phyloP scores from a whole-genome alignment of 2,888 invertebrate species.

The Drymonia ruficornis region DNA sequence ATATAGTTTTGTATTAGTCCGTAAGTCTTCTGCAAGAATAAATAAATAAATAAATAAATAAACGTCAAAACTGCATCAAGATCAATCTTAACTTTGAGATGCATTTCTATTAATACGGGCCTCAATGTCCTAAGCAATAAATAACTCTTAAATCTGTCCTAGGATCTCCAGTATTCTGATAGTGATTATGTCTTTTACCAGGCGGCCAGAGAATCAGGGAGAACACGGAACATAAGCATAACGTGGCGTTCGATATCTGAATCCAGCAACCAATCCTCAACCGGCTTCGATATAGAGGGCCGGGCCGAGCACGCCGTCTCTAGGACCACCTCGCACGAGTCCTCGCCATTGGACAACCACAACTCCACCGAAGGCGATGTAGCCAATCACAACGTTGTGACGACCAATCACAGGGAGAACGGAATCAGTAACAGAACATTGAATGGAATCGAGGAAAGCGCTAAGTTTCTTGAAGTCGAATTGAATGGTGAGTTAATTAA shows the following conservation, averaged over 20 bases:
- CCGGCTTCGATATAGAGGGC: slow-evolving; percentile 62
- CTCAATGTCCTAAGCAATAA: no score
- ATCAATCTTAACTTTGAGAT: no score
- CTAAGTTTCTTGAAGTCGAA: slow-evolving; percentile 75
- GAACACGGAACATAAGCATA: slow-evolving; percentile 75
- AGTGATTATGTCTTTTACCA: slow-evolving; percentile 25
- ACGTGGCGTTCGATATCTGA: slow-evolving; percentile 81
- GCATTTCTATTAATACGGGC: no score
- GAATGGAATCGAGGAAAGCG: slow-evolving; percentile 58
- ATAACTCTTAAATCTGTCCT: no score
- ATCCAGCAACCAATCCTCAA: slow-evolving; percentile 77
- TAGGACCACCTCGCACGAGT: slow-evolving; percentile 42
- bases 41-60: no score
- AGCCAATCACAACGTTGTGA: slow-evolving; percentile 45
- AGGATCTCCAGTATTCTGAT: no score
- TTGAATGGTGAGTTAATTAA: slow-evolving; percentile 71
- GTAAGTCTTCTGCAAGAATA: no score
- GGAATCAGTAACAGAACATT: slow-evolving; percentile 44
- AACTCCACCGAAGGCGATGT: slow-evolving; percentile 47
- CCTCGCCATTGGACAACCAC: slow-evolving; percentile 51
- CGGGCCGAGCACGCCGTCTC: slow-evolving; percentile 42
- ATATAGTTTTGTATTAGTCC: no score
- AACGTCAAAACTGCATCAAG: no score
- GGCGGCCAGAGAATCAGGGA: slow-evolving; percentile 63
- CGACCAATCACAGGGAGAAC: slow-evolving; percentile 42